These are phyloP conservation scores for Drosophila gunungcola DNA, from an alignment of 1,140 invertebrate genomes.

Conservation along the genomic window DNA sequence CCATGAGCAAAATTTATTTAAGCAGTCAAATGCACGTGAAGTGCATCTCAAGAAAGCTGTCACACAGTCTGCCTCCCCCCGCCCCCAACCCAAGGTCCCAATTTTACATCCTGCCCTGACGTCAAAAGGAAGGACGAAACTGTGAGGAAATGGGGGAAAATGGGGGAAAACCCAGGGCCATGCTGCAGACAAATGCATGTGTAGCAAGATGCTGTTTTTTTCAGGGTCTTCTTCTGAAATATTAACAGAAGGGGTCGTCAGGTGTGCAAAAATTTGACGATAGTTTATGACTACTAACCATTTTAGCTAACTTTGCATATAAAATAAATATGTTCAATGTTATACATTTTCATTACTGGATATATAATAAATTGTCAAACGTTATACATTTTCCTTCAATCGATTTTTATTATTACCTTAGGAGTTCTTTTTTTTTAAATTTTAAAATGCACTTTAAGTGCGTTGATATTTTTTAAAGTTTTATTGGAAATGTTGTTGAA, in stretches of 20 bases:
- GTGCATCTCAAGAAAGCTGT: slow-evolving; percentile 79
- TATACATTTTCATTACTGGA: too few relatives aligned
- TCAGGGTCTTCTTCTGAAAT: not conserved
- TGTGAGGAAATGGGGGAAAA: not conserved
- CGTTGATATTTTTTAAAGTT: too few relatives aligned
- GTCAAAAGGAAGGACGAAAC: slow-evolving; percentile 11
- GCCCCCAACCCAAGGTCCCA: too few relatives aligned
- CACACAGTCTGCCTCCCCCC: slow-evolving; percentile 38
- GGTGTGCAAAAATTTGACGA: too few relatives aligned
- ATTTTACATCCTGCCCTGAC: not conserved
- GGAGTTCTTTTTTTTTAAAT: not conserved
- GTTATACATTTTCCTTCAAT: too few relatives aligned
- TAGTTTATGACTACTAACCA: too few relatives aligned
- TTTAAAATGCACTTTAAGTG: too few relatives aligned
- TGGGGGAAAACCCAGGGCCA: slow-evolving; percentile 1
- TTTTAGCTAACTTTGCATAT: too few relatives aligned
- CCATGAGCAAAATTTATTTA: slow-evolving; percentile 82
- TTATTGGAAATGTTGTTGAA: too few relatives aligned
- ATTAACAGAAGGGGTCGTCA: slow-evolving; percentile 19
- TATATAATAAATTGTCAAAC: too few relatives aligned
- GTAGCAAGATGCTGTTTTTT: slow-evolving; percentile 50
- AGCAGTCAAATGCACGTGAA: slow-evolving; percentile 82
- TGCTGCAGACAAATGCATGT: slow-evolving; percentile 37
- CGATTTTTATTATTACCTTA: not conserved
- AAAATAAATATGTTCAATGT: too few relatives aligned